Base-by-base conservation (phyloP, 2,113 vertebrate species). In the Hemiprocne comata region DNA sequence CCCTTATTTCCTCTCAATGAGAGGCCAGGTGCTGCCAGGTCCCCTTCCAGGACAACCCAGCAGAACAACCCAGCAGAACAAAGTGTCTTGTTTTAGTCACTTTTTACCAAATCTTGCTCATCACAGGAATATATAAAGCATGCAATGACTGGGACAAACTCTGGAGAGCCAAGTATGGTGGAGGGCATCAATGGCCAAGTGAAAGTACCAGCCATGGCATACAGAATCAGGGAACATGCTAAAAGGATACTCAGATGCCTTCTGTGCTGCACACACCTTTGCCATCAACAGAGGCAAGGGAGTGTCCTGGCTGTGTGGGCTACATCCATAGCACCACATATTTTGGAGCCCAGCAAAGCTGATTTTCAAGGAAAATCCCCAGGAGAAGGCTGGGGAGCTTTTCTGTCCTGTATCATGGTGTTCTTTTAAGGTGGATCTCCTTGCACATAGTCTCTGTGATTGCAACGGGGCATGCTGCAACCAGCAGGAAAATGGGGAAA, bases 241-340 rank as follows among this genome's bases (percentile, higher is more conserved):
- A 51, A n/a, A 76, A 65, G 64, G 65, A 36, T 20, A 61, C 3
- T 42, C 25, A 67, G 36, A 34, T 58, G 55, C 16, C 28, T 78
- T 57, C 54, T 42, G 67, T 46, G 69, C 67, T 69, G 54, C 36
- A 28, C 46, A 15, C 18, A 36, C 44, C 44, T 70, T 26, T 75
- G 67, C 38, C 2, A 0, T 61, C 1, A 2, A 23, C 14, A 38
- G 36, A 70, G 12, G 36, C 20, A 73, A 17, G n/a, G 46, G 19
- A 70, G 7, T 26, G 24, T 42, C 40, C 42, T 17, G 10, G 31
- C n/a, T 71, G 16, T 2, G 4, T 2, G 2, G 66, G 60, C 54
- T 87, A 17, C 0, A 1, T 78, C 31, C 76, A 66, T 34, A 66
- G 10, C 1, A 0, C 0, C 1, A 57, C 31, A 17, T 57, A 60